These are phyloP conservation scores for Odontophorus gujanensis DNA, from an alignment of 2,113 vertebrate genomes.

Conservation along the genomic window DNA sequence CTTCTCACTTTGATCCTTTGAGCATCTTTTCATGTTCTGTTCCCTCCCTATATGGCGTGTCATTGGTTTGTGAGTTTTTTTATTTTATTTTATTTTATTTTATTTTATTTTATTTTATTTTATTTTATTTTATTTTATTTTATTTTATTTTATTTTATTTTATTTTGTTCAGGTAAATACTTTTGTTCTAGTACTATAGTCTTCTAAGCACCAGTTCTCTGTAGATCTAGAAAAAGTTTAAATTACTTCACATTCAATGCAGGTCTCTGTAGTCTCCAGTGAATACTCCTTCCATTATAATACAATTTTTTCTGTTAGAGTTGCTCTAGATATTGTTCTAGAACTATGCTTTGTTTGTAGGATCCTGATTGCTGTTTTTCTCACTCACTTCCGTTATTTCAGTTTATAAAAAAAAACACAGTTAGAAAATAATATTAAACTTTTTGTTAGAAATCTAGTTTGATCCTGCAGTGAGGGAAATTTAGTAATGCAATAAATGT, in stretches of 20 bases:
- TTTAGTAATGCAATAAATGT: background rate
- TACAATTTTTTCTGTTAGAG: background rate
- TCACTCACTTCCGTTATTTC: background rate
- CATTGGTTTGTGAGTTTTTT: too few relatives aligned
- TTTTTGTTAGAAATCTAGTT: background rate
- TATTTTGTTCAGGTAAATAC: accelerated
- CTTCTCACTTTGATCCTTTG: background rate
- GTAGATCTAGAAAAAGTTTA: background rate
- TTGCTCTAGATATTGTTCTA: background rate
- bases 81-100: too few relatives aligned
- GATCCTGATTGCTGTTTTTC: background rate
- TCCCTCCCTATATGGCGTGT: background rate
- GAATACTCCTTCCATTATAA: background rate
- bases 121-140: too few relatives aligned
- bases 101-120: too few relatives aligned
- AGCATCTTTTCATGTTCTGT: background rate
- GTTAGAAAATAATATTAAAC: background rate
- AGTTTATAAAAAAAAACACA: background rate
- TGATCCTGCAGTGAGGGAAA: background rate
- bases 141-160: too few relatives aligned
- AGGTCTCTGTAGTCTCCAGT: background rate
- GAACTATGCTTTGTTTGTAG: background rate
- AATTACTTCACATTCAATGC: background rate
- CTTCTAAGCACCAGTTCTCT: background rate
- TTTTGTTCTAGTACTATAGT: background rate